Conservation (phyloP, 2,888 invertebrate species). For the Auanema sp. region DNA sequence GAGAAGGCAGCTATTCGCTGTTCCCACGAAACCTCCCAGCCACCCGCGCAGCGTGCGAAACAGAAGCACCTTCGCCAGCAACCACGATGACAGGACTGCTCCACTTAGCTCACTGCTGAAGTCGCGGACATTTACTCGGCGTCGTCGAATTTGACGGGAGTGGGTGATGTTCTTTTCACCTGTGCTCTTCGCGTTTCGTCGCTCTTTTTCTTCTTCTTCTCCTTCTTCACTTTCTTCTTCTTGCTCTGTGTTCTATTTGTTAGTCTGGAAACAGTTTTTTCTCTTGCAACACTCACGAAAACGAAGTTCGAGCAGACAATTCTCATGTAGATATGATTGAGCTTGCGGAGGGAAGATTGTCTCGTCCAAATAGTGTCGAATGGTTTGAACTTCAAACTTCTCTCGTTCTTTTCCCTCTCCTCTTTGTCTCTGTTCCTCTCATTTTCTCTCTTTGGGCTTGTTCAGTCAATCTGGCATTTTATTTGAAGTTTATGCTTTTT, state of each 20-base stretch:
- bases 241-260: not conserved
- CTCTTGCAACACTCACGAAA: not conserved
- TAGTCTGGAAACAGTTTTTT: not conserved
- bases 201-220: constrained; percentile 1
- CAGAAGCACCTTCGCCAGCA: not conserved
- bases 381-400: not conserved
- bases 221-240: not conserved
- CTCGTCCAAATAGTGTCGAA: not conserved
- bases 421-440: not conserved
- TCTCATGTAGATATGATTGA: not conserved
- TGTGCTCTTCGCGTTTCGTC: not conserved
- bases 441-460: not conserved
- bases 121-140: not conserved
- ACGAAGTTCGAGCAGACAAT: not conserved
- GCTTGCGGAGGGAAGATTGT: not conserved
- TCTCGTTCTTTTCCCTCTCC: not conserved
- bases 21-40: too few species aligned
- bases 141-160: not conserved
- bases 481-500: too few species aligned
- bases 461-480: too few species aligned
- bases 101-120: not conserved
- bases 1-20: constrained; percentile 1
- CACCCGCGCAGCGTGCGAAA: constrained; percentile 3
- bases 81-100: not conserved
- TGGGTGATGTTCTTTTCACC: constrained; percentile 3